phyloP scores from a whole-genome alignment of 2,888 invertebrate genomes.

The Deilephila porcellus region DNA sequence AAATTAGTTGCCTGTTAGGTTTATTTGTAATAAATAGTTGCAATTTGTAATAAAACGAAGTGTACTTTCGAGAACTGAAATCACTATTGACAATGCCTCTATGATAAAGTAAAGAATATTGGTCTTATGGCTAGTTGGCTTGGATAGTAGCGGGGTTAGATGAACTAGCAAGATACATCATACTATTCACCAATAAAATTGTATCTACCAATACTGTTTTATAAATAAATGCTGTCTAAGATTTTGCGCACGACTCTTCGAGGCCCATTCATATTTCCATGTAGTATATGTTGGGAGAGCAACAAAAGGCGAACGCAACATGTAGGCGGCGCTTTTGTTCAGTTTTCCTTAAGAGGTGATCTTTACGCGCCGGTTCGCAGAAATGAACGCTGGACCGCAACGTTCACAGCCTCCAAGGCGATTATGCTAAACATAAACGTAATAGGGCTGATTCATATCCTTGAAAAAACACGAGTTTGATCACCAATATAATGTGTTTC shows the following conservation, averaged over 20 bases:
- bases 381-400: conserved; percentile 39
- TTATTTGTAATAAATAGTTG: too few relatives aligned
- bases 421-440: conserved; percentile 43
- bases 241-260: conserved; percentile 35
- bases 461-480: background rate
- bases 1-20: too few relatives aligned
- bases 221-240: conserved; percentile 28
- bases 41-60: too few relatives aligned
- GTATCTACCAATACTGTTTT: too few relatives aligned
- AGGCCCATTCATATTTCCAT: conserved; percentile 47
- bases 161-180: too few relatives aligned
- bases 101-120: too few relatives aligned
- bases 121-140: too few relatives aligned
- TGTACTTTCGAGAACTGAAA: too few relatives aligned
- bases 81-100: too few relatives aligned
- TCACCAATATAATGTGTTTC: background rate
- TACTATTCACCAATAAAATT: too few relatives aligned
- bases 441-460: conserved; percentile 47
- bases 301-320: conserved; percentile 34
- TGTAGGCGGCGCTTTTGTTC: conserved; percentile 54
- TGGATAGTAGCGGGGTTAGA: too few relatives aligned
- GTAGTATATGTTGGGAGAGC: conserved; percentile 10
- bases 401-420: conserved; percentile 38
- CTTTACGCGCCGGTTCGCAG: conserved; percentile 52
- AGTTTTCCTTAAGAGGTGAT: conserved; percentile 59